These are phyloP conservation scores for Lucinisca nassula DNA, from an alignment of 2,888 invertebrate species.

Conservation along the genomic window DNA sequence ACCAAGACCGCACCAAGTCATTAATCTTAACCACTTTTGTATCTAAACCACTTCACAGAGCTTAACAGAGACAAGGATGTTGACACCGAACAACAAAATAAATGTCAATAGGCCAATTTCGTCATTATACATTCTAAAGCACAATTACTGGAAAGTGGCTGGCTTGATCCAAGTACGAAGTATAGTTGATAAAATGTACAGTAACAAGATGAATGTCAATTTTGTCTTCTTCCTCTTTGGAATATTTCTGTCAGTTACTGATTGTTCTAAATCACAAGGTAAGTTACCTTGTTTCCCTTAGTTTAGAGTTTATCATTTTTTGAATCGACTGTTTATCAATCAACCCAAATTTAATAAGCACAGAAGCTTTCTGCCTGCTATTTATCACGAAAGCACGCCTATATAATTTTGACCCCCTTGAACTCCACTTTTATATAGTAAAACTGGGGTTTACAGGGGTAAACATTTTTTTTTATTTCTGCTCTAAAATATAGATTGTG, in stretches of 20 bases:
- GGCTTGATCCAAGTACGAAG: neutral
- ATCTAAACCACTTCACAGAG: neutral
- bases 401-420: too few relatives aligned
- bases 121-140: neutral
- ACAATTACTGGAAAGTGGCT: neutral
- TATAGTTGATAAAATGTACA: neutral
- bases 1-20: too few relatives aligned
- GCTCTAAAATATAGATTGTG: too few relatives aligned
- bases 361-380: too few relatives aligned
- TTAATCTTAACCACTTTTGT: neutral
- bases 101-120: conserved; percentile 6
- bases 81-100: conserved; percentile 3
- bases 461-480: too few relatives aligned
- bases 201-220: neutral
- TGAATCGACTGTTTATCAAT: too few relatives aligned
- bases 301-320: too few relatives aligned
- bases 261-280: neutral
- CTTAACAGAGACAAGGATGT: neutral
- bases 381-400: too few relatives aligned
- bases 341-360: too few relatives aligned
- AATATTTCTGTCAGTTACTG: neutral
- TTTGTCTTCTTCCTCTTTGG: neutral
- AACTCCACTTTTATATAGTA: too few relatives aligned
- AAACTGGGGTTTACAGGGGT: too few relatives aligned
- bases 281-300: too few relatives aligned